These are phyloP conservation scores for Campoplex capitator DNA, from an alignment of 2,888 invertebrate genomes.

Conservation along the genomic window DNA sequence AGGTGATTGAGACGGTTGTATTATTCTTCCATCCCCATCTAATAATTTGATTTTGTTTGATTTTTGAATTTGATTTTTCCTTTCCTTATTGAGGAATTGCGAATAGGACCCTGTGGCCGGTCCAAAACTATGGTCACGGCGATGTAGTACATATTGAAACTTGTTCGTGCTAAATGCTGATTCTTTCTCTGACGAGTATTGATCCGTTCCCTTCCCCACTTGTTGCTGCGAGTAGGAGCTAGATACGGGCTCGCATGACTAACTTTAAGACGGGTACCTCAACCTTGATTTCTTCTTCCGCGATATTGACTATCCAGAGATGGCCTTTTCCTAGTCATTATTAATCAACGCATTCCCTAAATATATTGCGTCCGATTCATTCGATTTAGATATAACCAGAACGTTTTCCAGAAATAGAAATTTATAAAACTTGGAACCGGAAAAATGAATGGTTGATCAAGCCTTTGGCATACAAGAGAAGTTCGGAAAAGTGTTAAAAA, in stretches of 20 bases:
- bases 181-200: neutral
- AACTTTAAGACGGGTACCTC: conserved; percentile 30
- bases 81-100: neutral
- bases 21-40: conserved; percentile 56
- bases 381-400: conserved; percentile 26
- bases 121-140: neutral
- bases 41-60: no score
- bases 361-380: conserved; percentile 39
- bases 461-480: no score
- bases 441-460: no score
- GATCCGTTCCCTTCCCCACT: neutral
- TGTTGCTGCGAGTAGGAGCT: neutral
- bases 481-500: no score
- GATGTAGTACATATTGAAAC: no score
- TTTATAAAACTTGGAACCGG: no score
- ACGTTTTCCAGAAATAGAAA: no score
- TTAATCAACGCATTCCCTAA: conserved; percentile 54
- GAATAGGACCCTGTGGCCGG: neutral
- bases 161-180: neutral
- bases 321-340: conserved; percentile 54
- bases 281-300: conserved; percentile 44
- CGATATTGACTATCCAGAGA: conserved; percentile 59
- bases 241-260: neutral
- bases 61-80: conserved; percentile 54
- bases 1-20: conserved; percentile 68